A percentile compares a stretch with the other conserved stretches of the same genome.
phyloP scores from a whole-genome alignment of 2,888 invertebrate species.

The Ichneumoninae sp. region DNA sequence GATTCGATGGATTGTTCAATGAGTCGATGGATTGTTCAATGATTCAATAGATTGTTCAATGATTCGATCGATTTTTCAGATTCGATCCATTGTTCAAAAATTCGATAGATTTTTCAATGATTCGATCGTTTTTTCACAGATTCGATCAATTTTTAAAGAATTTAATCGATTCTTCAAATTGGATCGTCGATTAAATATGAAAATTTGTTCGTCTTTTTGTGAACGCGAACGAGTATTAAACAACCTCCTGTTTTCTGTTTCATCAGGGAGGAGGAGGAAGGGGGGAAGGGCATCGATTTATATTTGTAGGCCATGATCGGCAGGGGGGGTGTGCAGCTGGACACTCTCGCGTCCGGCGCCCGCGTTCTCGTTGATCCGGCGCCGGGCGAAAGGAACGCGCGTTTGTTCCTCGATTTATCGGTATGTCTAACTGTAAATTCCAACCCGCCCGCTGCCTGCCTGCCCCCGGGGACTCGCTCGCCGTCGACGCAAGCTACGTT shows the following conservation, averaged over 20 bases:
- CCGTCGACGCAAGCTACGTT: constrained; percentile 29
- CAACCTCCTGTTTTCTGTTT: constrained; percentile 72
- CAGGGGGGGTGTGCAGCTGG: constrained; percentile 38
- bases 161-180: no score
- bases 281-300: neutral
- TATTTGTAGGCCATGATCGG: constrained; percentile 61
- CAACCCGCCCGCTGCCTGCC: constrained; percentile 30
- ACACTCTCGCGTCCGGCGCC: constrained; percentile 63
- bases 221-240: constrained; percentile 28
- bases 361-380: constrained; percentile 68
- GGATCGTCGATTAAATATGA: neutral
- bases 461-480: constrained; percentile 15
- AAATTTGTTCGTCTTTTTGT: constrained; percentile 53
- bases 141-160: neutral
- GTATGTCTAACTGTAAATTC: constrained; percentile 75
- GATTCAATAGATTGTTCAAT: no score
- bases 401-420: constrained; percentile 68
- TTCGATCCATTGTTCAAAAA: no score
- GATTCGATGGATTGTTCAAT: no score
- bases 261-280: constrained; percentile 53
- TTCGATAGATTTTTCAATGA: no score
- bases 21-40: no score
- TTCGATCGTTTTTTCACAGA: neutral
- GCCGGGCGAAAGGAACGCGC: constrained; percentile 74
- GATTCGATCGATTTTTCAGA: no score